Evolutionary conservation across 2,113 vertebrate genomes (phyloP), one percentile per base, ranked within the genome.

Genomic region (Heteronetta atricapilla): DNA sequence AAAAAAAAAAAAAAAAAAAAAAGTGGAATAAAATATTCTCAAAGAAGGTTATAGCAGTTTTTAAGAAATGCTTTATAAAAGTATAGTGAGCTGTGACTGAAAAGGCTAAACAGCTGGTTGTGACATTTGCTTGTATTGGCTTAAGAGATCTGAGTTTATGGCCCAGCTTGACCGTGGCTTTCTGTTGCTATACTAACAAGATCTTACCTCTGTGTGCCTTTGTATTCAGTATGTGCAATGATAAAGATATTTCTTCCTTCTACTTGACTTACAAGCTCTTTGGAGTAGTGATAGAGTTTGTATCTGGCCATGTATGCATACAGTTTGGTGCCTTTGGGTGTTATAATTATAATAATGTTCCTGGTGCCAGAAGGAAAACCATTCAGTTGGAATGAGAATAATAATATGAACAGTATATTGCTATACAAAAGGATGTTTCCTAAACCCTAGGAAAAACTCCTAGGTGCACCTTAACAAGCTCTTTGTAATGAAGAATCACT

Each of bases 401-500:
- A 67, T 42, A 36, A 42, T 90, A 74, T 88, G 74, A 77, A 28
- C 28, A 81, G 50, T 53, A 56, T 74, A 23, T 85, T 93, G 36
- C 19, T 64, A 19, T 42, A 73, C 63, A 83, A 72, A 19, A 67
- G 10, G 67, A 69, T 60, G 16, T 68, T 90, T 86, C 46, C 38
- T 68, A 87, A 92, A 84, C 50, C 19, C 13, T 42, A 76, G 59
- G 23, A 62, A 87, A 75, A 85, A n/a, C 52, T 90, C 56, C 46
- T 67, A 63, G 53, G 52, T 88, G 21, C 36, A 84, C 26, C 63
- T 81, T 81, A 78, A 81, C 38, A 36, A 29, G 40, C 34, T 70
- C 74, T 14, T 38, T 78, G 67, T 72, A 89, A 81, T 64, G 85
- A 94, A 93, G 70, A 94, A 38, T 66, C 58, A 12, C 40, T 94